Base-by-base conservation (phyloP, 2,888 invertebrate species). In the Xylota segnis region DNA sequence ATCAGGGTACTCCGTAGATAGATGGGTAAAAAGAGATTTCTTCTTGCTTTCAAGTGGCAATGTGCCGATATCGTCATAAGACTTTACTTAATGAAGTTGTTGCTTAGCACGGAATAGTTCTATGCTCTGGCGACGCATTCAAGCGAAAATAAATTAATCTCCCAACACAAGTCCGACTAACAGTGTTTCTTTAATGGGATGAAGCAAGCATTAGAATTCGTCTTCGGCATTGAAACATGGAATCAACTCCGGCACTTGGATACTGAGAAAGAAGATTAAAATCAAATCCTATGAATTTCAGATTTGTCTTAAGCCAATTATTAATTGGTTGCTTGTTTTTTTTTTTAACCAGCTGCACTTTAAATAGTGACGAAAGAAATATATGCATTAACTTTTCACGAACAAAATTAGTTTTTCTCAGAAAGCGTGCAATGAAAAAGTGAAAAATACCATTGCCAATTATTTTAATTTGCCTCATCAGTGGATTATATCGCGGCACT, bases 401-500 rank as follows among this genome's bases (percentile, higher is more conserved):
- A 61, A 27, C 50, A 77, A 68, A n/a, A 77, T 76, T 68, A 43
- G 14, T 40, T 59, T 50, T 65, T 72, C 65, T 47, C n/a, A 45
- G 61, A 58, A 58, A 56, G 16, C 63, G 12, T 7, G 59, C 34
- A 37, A 56, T n/a, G 63, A 61, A 52, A 72, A 65, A 45, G 16
- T 27, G 14, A 16, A 74, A 78, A 78, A 71, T 58, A 65, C 50
- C 72, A 52, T n/a, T 52, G 32, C 52, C 43, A 74, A 81, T 74
- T 81, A 74, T 66, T 79, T 72, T 74, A 79, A 72, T 72, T 74
- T 66, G 45, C 66, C 65, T 52, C 79, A 43, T 74, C 43, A 81
- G 68, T 77, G 68, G 43, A 68, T 37, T n/a, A 37, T 10, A 37
- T 52, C 58, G 58, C 32, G 34, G 68, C 18, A 40, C 6, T 52